A percentile compares a stretch with the other conserved stretches of the same genome.
These are phyloP conservation scores for Nemoura dubitans DNA, from an alignment of 2,888 invertebrate genomes.

Conservation along the genomic window DNA sequence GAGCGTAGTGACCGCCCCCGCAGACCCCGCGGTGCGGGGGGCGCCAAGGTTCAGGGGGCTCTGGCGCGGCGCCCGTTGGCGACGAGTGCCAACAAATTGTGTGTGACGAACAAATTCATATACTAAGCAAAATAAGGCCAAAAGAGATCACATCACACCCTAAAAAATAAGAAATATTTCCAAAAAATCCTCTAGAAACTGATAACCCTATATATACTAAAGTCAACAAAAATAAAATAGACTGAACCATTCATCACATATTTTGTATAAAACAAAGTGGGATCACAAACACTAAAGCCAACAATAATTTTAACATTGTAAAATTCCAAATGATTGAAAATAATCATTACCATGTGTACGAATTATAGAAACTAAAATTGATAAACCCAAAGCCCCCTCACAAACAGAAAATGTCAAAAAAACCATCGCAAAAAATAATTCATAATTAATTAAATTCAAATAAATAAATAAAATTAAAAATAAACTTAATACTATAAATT, in stretches of 20 bases:
- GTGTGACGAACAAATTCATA: slow-evolving; percentile 72
- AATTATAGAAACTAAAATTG: background rate
- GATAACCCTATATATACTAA: slow-evolving; percentile 60
- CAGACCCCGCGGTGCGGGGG: too few species aligned
- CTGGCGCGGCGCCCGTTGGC: too few species aligned
- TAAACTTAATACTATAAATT: slow-evolving; percentile 59
- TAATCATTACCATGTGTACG: slow-evolving; percentile 67
- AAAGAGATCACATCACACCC: slow-evolving; percentile 60
- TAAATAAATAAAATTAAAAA: slow-evolving; percentile 64
- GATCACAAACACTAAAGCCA: background rate
- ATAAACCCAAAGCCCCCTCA: slow-evolving; percentile 52
- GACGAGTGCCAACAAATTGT: too few species aligned
- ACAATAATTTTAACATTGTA: slow-evolving; percentile 44
- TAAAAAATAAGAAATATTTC: slow-evolving; percentile 61
- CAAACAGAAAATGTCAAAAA: slow-evolving; percentile 72
- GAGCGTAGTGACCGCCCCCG: too few species aligned
- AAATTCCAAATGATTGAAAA: slow-evolving; percentile 61
- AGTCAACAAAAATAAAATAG: slow-evolving; percentile 63
- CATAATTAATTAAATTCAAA: slow-evolving; percentile 62
- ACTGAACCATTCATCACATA: slow-evolving; percentile 65
- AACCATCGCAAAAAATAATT: slow-evolving; percentile 67
- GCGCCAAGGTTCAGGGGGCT: too few species aligned
- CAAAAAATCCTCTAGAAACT: slow-evolving; percentile 58
- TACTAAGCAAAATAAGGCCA: slow-evolving; percentile 60
- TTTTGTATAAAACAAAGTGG: slow-evolving; percentile 19